Conservation (phyloP, 1,140 invertebrate species). For the Ceratitis capitata region DNA sequence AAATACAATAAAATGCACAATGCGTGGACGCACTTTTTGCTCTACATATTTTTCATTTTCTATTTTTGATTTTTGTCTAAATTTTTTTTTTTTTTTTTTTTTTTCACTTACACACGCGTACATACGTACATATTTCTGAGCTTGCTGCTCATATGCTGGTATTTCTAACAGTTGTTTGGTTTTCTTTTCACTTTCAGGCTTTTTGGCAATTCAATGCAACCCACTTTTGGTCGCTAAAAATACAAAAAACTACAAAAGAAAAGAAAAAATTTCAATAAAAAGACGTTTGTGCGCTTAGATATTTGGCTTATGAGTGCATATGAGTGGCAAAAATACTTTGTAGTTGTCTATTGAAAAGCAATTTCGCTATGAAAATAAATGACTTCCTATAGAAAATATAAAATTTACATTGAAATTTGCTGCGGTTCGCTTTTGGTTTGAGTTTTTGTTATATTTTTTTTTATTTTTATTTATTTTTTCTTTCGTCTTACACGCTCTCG, state of each 20-base stretch:
- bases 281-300: background rate
- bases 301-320: background rate
- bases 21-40: conserved; percentile 29
- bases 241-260: conserved; percentile 23
- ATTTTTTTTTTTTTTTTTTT: no score
- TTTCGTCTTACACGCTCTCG: no score
- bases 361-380: background rate
- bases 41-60: conserved; percentile 35
- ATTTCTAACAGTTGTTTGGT: background rate
- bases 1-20: conserved; percentile 27
- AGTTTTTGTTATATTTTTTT: no score
- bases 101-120: no score
- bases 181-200: background rate
- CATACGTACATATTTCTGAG: background rate
- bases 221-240: conserved; percentile 36
- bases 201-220: conserved; percentile 35
- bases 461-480: no score
- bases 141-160: background rate
- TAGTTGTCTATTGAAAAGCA: background rate
- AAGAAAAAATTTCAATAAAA: background rate
- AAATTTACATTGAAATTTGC: no score
- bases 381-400: no score
- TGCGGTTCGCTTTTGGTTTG: no score
- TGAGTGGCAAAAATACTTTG: background rate
- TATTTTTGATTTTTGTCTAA: conserved; percentile 21